A percentile compares a stretch with the other conserved stretches of the same genome.
Conservation (phyloP, 1,140 invertebrate species). For the Heliconius melpomene region DNA sequence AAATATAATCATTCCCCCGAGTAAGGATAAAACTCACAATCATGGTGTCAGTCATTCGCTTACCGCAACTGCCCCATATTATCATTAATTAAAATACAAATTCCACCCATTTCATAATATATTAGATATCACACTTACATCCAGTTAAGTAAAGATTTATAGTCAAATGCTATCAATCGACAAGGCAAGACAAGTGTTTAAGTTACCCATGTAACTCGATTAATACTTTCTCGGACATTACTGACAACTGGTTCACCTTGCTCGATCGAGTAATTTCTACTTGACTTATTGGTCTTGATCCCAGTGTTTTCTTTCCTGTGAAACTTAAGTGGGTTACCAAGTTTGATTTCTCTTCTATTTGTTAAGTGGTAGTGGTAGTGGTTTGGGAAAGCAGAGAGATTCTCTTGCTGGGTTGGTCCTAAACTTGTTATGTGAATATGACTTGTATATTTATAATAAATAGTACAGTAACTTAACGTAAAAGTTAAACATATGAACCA, state of each 20-base stretch:
- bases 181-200: conserved; percentile 15
- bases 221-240: conserved; percentile 60
- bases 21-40: too few species aligned
- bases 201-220: conserved; percentile 16
- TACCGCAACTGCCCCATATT: too few species aligned
- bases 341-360: conserved; percentile 53
- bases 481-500: too few species aligned
- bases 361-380: conserved; percentile 48
- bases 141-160: not conserved
- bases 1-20: too few species aligned
- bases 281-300: conserved; percentile 56
- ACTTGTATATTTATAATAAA: too few species aligned
- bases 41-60: too few species aligned
- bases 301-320: conserved; percentile 70
- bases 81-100: not conserved
- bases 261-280: conserved; percentile 64
- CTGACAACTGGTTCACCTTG: conserved; percentile 59
- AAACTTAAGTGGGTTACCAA: conserved; percentile 62
- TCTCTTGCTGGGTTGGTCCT: conserved; percentile 19
- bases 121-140: not conserved
- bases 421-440: not conserved
- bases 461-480: not conserved
- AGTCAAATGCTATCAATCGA: conserved; percentile 21
- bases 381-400: conserved; percentile 42
- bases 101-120: not conserved